Evolutionary conservation across 2,797 vertebrate genomes (phyloP).

Genomic region (Mormyrops attenuatus): DNA sequence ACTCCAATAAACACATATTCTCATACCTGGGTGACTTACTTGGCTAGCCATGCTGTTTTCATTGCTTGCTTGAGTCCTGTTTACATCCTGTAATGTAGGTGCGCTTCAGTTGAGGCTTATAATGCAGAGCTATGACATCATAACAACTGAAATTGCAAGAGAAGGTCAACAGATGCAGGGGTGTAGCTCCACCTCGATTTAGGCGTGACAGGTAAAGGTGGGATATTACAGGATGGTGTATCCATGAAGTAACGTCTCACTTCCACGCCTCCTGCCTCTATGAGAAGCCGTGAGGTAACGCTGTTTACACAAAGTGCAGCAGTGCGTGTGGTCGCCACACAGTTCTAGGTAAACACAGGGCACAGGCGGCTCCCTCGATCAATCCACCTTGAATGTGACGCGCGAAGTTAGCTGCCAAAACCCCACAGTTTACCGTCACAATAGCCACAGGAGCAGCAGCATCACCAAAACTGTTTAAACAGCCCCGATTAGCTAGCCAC

Average conservation of each 20-base stretch:
- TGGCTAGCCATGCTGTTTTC: neutral
- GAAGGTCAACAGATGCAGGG: neutral
- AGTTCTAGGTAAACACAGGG: neutral
- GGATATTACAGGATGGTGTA: neutral
- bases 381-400: neutral
- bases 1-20: neutral
- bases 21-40: neutral
- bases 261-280: neutral
- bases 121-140: neutral
- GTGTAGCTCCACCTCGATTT: neutral
- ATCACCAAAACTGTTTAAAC: neutral
- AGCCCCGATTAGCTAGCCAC: neutral
- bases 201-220: neutral
- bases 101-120: neutral
- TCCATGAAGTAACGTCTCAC: slow-evolving; percentile 10
- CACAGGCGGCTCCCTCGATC: neutral
- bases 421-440: neutral
- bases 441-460: neutral
- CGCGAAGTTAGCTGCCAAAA: neutral
- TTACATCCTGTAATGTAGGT: neutral
- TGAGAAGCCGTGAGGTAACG: neutral
- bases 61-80: neutral
- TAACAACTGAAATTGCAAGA: neutral
- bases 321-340: neutral
- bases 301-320: neutral